A percentile compares a stretch with the other conserved stretches of the same genome.
Evolutionary conservation across 1,140 invertebrate genomes (phyloP).

Genomic region (Glossosoma conforme): DNA sequence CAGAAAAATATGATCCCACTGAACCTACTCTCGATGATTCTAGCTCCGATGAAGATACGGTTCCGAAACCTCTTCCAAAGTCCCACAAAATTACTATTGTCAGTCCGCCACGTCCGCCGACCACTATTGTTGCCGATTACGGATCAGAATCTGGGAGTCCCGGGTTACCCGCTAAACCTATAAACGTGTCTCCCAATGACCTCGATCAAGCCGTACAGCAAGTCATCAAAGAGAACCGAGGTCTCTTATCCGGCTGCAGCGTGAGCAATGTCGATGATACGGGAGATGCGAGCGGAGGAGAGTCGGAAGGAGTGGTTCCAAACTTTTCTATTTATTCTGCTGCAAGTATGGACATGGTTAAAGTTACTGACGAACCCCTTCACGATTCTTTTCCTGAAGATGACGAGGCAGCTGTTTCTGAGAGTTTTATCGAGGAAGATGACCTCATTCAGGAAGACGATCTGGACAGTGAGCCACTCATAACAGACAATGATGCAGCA

Average conservation of each 20-base stretch:
- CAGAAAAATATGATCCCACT: constrained; percentile 58
- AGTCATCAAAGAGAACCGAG: constrained; percentile 39
- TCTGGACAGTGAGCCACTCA: constrained; percentile 9
- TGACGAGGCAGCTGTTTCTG: not conserved
- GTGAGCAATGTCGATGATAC: constrained; percentile 40
- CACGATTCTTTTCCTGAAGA: constrained; percentile 34
- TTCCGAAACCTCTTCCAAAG: not conserved
- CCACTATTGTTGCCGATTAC: constrained; percentile 7
- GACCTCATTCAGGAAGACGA: constrained; percentile 47
- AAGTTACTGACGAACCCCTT: constrained; percentile 43
- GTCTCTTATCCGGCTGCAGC: constrained; percentile 31
- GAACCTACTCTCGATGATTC: constrained; percentile 56
- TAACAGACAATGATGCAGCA: not conserved
- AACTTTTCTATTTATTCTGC: constrained; percentile 80
- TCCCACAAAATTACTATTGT: constrained; percentile 25
- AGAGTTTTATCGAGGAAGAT: constrained; percentile 32
- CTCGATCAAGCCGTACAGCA: constrained; percentile 42
- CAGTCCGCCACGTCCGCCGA: constrained; percentile 17
- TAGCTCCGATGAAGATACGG: constrained; percentile 35
- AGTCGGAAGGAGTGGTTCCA: constrained; percentile 68
- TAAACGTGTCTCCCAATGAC: constrained; percentile 36
- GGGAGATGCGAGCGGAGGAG: constrained; percentile 46
- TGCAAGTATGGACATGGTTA: constrained; percentile 69
- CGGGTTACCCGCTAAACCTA: constrained; percentile 2
- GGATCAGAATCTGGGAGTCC: constrained; percentile 13